These are phyloP conservation scores for Camelus dromedarius DNA, from an alignment of 2,113 vertebrate species.

Conservation along the genomic window DNA sequence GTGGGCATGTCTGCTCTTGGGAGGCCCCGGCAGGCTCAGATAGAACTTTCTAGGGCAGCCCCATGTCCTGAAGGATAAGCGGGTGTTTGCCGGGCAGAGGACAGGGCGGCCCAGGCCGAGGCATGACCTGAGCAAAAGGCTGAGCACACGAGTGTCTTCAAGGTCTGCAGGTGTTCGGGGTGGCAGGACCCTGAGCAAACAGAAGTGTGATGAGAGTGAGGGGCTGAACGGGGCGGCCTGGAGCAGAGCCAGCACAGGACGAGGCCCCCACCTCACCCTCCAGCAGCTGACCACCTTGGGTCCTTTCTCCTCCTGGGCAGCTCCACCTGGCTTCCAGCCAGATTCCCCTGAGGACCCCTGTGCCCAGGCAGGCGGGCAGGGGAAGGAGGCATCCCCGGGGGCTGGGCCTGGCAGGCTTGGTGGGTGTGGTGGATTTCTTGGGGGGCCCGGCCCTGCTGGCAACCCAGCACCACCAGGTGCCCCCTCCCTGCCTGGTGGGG, in stretches of 20 bases:
- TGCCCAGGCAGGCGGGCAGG: background rate
- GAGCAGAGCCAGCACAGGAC: background rate
- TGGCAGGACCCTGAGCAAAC: background rate
- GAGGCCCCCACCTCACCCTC: background rate
- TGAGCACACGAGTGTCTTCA: accelerated
- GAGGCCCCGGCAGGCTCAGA: too few relatives aligned
- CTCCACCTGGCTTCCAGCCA: background rate
- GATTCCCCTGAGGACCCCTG: accelerated
- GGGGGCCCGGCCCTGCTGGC: background rate
- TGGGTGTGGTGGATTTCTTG: background rate
- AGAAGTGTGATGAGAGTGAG: background rate
- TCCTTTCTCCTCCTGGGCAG: background rate
- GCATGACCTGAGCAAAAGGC: background rate
- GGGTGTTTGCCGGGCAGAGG: accelerated
- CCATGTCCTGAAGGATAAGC: accelerated
- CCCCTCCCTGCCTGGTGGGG: background rate
- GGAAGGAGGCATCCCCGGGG: too few relatives aligned
- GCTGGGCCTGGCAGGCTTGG: background rate
- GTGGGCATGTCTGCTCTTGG: too few relatives aligned
- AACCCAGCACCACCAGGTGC: accelerated
- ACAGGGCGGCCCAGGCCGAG: background rate
- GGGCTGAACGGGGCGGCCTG: accelerated
- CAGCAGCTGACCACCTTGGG: too few relatives aligned
- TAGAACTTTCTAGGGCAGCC: background rate
- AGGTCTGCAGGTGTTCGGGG: background rate